phyloP scores from a whole-genome alignment of 2,797 vertebrate species.

The Thamnophis elegans region DNA sequence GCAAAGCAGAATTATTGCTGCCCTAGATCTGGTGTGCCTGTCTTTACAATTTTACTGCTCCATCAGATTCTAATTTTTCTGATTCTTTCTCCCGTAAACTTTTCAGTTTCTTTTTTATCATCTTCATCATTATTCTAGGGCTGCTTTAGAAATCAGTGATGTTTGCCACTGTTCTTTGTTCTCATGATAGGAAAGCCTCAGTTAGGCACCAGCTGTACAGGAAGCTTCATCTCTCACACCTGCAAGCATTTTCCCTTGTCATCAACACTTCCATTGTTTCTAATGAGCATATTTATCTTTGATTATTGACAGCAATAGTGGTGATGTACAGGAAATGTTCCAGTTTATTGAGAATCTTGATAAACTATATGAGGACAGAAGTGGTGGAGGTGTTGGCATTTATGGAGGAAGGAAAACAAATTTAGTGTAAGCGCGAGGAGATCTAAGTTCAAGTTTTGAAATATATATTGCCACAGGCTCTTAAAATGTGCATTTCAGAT shows the following conservation, averaged over 20 bases:
- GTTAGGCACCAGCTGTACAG: conserved; percentile 35
- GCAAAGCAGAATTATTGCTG: conserved; percentile 1
- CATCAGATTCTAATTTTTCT: conserved; percentile 26
- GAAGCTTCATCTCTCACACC: conserved; percentile 4
- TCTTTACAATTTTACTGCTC: conserved; percentile 9
- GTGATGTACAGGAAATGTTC: conserved; percentile 20
- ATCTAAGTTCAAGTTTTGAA: background rate
- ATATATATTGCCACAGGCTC: background rate
- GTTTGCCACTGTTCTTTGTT: conserved; percentile 22
- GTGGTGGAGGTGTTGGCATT: background rate
- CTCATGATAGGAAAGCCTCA: conserved; percentile 20
- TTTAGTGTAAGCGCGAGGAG: background rate
- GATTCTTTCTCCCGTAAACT: conserved; percentile 17
- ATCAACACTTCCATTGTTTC: conserved; percentile 34
- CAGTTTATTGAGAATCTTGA: conserved; percentile 15
- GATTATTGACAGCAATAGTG: background rate
- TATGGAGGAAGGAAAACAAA: background rate
- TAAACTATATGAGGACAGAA: background rate
- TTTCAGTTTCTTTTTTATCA: conserved; percentile 18
- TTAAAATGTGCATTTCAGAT: background rate
- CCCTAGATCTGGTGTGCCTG: background rate
- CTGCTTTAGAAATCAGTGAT: conserved; percentile 26
- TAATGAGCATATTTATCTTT: conserved; percentile 31
- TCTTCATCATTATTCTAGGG: conserved; percentile 28
- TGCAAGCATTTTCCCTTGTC: conserved; percentile 39